A percentile compares a stretch with the other conserved stretches of the same genome.
phyloP scores from a whole-genome alignment of 2,888 invertebrate genomes.

The Cheilosia vernalis region DNA sequence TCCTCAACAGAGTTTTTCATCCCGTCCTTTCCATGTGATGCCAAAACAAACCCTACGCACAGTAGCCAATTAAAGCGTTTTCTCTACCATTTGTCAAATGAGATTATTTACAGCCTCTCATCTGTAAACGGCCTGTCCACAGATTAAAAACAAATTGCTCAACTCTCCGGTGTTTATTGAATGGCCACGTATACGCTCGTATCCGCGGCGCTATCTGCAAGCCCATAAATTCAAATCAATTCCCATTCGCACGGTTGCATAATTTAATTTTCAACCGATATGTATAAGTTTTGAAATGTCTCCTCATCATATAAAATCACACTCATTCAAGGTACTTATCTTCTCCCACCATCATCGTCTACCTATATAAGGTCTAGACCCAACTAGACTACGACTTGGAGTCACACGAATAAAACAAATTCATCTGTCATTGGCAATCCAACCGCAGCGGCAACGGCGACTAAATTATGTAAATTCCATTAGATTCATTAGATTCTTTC shows the following conservation, averaged over 20 bases:
- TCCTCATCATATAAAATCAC: slow-evolving; percentile 12
- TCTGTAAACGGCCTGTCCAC: neutral
- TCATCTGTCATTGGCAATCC: slow-evolving; percentile 73
- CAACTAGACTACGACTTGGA: slow-evolving; percentile 2
- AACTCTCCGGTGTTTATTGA: slow-evolving; percentile 37
- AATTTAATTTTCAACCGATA: slow-evolving; percentile 59
- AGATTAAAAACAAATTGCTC: slow-evolving; percentile 27
- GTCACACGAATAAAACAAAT: slow-evolving; percentile 33
- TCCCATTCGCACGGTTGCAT: slow-evolving; percentile 57
- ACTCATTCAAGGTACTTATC: slow-evolving; percentile 19
- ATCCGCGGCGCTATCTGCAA: slow-evolving; percentile 69
- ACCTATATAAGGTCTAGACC: slow-evolving; percentile 31
- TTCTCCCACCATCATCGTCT: slow-evolving; percentile 21
- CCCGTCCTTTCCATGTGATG: no score
- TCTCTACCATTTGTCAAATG: neutral
- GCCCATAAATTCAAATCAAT: slow-evolving; percentile 70
- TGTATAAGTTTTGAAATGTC: slow-evolving; percentile 35
- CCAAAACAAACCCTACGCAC: neutral
- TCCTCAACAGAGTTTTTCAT: no score
- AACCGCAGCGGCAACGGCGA: slow-evolving; percentile 47
- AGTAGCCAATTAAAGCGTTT: neutral
- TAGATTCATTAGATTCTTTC: slow-evolving; percentile 80
- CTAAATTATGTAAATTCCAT: slow-evolving; percentile 78
- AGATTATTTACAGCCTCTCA: neutral
- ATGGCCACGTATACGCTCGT: slow-evolving; percentile 11